Conservation (phyloP, 2,888 invertebrate genomes). For the Pyrocoelia pectoralis region DNA sequence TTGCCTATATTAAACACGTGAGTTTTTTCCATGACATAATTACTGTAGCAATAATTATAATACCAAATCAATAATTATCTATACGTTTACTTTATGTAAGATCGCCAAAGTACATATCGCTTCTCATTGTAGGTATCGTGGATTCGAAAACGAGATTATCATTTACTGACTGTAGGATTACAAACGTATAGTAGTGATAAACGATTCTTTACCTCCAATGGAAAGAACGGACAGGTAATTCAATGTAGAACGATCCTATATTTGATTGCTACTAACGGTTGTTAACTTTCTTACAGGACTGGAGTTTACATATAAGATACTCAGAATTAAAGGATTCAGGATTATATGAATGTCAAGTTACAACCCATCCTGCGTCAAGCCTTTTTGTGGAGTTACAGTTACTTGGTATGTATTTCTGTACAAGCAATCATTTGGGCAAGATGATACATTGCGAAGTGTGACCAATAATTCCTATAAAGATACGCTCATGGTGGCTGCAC, state of each 20-base stretch:
- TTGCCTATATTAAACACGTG: too few species aligned
- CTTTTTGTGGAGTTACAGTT: conserved; percentile 70
- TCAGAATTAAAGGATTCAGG: conserved; percentile 70
- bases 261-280: background rate
- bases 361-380: conserved; percentile 71
- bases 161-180: conserved; percentile 69
- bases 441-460: background rate
- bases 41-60: too few species aligned
- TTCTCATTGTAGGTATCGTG: conserved; percentile 72
- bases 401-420: conserved; percentile 68
- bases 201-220: conserved; percentile 70
- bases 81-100: too few species aligned
- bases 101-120: too few species aligned
- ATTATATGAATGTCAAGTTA: conserved; percentile 73
- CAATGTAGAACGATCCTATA: background rate
- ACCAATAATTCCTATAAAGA: too few species aligned
- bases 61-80: too few species aligned
- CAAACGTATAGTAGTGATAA: conserved; percentile 72
- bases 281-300: conserved; percentile 62
- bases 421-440: background rate
- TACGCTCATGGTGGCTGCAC: too few species aligned
- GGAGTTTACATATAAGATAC: conserved; percentile 72
- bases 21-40: too few species aligned
- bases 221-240: conserved; percentile 65
- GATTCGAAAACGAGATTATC: conserved; percentile 73